Percentiles rank a stretch among this genome's conserved stretches.
Evolutionary conservation across 2,797 vertebrate genomes (phyloP).

Genomic region (Crocidura indochinensis): DNA sequence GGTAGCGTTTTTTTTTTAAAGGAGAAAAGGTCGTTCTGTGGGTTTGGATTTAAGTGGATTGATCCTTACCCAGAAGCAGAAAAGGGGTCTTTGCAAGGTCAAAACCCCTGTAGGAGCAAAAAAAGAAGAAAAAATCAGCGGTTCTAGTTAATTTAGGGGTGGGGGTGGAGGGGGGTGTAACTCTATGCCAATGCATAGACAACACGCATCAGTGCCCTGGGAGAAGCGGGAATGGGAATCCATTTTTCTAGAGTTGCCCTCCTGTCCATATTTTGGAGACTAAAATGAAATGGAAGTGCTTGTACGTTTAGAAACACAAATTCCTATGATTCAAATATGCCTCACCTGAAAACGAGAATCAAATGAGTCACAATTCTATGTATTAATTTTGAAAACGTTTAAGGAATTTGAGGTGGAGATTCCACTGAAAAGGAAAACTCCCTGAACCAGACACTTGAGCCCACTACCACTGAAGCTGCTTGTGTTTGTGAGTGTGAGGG

Average conservation of each 20-base stretch:
- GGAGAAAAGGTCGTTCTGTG: constrained; percentile 79
- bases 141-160: background rate
- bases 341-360: constrained; percentile 48
- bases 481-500: background rate
- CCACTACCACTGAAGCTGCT: background rate
- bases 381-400: background rate
- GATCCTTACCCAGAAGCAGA: constrained; percentile 51
- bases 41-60: constrained; percentile 58
- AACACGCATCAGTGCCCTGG: constrained; percentile 38
- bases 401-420: constrained; percentile 41
- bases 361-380: constrained; percentile 21
- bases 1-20: constrained; percentile 64
- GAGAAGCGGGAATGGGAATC: constrained; percentile 67
- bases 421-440: constrained; percentile 59
- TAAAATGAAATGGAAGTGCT: constrained; percentile 71
- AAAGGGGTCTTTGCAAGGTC: constrained; percentile 81
- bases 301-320: constrained; percentile 74
- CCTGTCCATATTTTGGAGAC: constrained; percentile 71
- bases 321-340: constrained; percentile 39
- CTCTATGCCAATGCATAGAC: background rate
- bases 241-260: constrained; percentile 83
- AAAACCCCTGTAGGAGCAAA: background rate
- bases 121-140: background rate
- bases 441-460: constrained; percentile 40
- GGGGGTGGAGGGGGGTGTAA: background rate